Percentiles rank a stretch among this genome's conserved stretches.
These are phyloP conservation scores for Lycodopsis pacificus DNA, from an alignment of 2,797 vertebrate genomes.

Conservation along the genomic window DNA sequence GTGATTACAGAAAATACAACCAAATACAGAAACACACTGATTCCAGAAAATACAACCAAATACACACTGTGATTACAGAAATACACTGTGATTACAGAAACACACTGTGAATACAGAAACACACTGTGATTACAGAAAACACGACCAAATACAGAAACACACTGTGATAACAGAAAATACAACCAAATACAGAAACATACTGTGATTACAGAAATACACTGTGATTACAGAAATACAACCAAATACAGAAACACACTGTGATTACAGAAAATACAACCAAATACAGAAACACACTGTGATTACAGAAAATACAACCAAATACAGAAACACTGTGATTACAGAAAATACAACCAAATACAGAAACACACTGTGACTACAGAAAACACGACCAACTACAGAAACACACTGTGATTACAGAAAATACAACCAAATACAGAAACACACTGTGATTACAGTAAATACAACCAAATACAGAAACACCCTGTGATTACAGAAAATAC, in stretches of 20 bases:
- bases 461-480: no score
- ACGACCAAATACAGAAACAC: background rate
- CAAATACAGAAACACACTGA: background rate
- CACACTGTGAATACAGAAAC: background rate
- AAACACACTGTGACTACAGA: no score
- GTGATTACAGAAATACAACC: no score
- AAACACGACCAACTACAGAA: no score
- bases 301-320: background rate
- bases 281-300: background rate
- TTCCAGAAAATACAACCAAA: background rate
- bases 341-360: background rate
- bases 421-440: background rate
- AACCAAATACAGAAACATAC: background rate
- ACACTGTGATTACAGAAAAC: background rate
- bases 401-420: background rate
- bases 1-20: background rate
- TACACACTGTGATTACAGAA: no score
- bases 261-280: background rate
- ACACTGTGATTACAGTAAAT: no score
- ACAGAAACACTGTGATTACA: background rate
- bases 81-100: background rate
- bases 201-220: no score
- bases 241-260: no score
- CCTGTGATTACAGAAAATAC: background rate
- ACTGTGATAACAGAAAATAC: background rate